A percentile compares a stretch with the other conserved stretches of the same genome.
Conservation (phyloP, 1,140 invertebrate genomes). For the Diabrotica undecimpunctata region DNA sequence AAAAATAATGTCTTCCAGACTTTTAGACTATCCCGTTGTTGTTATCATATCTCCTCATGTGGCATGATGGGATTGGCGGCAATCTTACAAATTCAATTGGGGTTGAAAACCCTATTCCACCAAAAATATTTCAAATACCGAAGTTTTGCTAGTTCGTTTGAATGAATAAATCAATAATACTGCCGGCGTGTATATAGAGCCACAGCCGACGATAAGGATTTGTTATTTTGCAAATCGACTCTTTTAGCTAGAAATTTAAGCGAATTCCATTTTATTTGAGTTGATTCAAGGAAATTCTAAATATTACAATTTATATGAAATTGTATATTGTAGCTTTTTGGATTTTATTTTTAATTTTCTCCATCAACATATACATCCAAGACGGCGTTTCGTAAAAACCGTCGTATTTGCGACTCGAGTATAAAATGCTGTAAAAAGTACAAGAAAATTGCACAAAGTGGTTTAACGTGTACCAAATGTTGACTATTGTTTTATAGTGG, state of each 20-base stretch:
- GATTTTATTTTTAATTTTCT: too few species aligned
- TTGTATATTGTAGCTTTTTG: too few species aligned
- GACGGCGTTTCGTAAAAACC: too few species aligned
- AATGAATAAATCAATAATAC: conserved; percentile 25
- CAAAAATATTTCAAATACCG: background rate
- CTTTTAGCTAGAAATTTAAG: conserved; percentile 18
- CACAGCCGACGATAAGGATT: conserved; percentile 15
- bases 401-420: too few species aligned
- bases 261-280: conserved; percentile 24
- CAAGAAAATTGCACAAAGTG: too few species aligned
- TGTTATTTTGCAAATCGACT: conserved; percentile 26
- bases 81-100: background rate
- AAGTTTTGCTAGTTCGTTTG: conserved; percentile 13
- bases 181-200: conserved; percentile 3
- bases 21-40: background rate
- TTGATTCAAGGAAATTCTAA: conserved; percentile 10
- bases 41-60: background rate
- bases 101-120: conserved; percentile 8
- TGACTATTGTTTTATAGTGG: too few species aligned
- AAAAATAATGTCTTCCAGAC: too few species aligned
- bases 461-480: too few species aligned
- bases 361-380: too few species aligned
- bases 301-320: too few species aligned
- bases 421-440: too few species aligned
- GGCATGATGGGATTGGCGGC: background rate